phyloP scores from a whole-genome alignment of 2,113 vertebrate genomes.

The Melanostigma gelatinosum region DNA sequence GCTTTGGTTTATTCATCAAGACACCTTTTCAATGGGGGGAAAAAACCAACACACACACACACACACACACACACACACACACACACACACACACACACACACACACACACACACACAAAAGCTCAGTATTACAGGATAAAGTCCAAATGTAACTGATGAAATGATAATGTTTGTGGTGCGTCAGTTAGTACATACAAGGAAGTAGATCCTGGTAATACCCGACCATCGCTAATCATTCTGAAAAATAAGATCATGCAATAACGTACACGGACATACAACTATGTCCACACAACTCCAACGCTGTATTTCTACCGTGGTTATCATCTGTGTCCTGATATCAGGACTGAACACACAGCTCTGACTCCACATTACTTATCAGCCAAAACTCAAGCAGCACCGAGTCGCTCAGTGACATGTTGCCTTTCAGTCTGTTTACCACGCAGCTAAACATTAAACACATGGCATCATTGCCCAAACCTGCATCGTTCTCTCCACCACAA shows the following conservation, averaged over 20 bases:
- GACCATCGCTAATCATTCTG: not conserved
- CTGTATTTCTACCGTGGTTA: not conserved
- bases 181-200: constrained; percentile 34
- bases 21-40: not conserved
- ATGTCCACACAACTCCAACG: not conserved
- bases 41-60: no score
- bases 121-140: not conserved
- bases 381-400: constrained; percentile 45
- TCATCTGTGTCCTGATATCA: constrained; percentile 13
- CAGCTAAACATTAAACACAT: constrained; percentile 76
- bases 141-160: not conserved
- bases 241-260: not conserved
- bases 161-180: not conserved
- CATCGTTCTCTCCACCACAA: constrained; percentile 2
- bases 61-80: not conserved
- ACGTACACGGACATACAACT: no score
- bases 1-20: not conserved
- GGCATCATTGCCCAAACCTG: constrained; percentile 49
- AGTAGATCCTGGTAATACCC: constrained; percentile 8
- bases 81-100: not conserved
- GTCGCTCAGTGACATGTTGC: constrained; percentile 19
- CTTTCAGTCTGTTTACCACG: constrained; percentile 51
- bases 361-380: constrained; percentile 70
- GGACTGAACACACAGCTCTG: constrained; percentile 14
- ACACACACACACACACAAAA: not conserved